Evolutionary conservation across 2,113 vertebrate genomes (phyloP).

Genomic region (Nerophis ophidion): DNA sequence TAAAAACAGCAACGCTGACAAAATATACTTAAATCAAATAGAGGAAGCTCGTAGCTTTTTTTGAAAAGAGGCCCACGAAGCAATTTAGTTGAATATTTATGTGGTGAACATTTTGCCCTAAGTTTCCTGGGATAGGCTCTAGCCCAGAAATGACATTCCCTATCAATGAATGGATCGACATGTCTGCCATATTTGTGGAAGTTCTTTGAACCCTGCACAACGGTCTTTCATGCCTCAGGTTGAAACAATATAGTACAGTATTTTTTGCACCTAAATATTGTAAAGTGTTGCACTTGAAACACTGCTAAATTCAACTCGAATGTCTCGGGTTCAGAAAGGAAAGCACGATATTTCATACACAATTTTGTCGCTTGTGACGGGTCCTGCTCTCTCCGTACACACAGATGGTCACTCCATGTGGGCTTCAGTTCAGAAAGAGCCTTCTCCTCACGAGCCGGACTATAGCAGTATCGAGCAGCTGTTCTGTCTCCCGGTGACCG

Average conservation of each 20-base stretch:
- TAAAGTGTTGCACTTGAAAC: too few relatives aligned
- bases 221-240: too few relatives aligned
- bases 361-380: conserved; percentile 18
- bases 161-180: background rate
- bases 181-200: too few relatives aligned
- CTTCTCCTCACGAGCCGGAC: conserved; percentile 72
- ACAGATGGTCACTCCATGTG: conserved; percentile 87
- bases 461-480: conserved; percentile 91
- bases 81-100: too few relatives aligned
- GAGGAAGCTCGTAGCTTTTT: too few relatives aligned
- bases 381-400: conserved; percentile 28
- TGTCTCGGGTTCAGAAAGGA: background rate
- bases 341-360: background rate
- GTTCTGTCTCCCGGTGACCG: conserved; percentile 83
- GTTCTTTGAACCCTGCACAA: too few relatives aligned
- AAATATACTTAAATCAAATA: too few relatives aligned
- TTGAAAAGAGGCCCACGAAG: too few relatives aligned
- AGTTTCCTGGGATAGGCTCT: background rate
- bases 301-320: background rate
- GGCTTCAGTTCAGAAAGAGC: conserved; percentile 74
- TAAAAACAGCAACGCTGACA: too few relatives aligned
- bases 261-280: too few relatives aligned
- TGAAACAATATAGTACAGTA: too few relatives aligned
- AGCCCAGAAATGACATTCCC: background rate
- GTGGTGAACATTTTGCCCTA: too few relatives aligned